Evolutionary conservation across 2,888 invertebrate genomes (phyloP).

Genomic region (Sinopyrophorus schimmeli): DNA sequence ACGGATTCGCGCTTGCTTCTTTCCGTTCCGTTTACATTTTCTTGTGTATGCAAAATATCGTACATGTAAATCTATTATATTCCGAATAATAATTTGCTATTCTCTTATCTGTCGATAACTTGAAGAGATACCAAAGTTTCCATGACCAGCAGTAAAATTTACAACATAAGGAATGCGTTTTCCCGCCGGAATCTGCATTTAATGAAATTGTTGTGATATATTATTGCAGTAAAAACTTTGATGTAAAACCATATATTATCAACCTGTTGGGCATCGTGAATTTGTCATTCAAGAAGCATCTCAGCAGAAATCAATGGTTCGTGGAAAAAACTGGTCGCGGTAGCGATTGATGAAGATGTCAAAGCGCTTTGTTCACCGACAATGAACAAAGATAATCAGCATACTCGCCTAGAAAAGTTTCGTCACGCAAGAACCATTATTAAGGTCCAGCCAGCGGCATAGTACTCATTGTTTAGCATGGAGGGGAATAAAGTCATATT

Average conservation of each 20-base stretch:
- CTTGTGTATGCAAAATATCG: conserved; percentile 37
- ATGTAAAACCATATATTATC: conserved; percentile 20
- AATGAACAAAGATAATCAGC: conserved; percentile 27
- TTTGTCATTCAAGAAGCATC: conserved; percentile 48
- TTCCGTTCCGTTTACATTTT: conserved; percentile 40
- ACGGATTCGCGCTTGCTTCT: conserved; percentile 50
- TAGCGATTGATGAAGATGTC: conserved; percentile 48
- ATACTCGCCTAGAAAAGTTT: conserved; percentile 35
- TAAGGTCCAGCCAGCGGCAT: conserved; percentile 34
- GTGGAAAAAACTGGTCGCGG: conserved; percentile 47
- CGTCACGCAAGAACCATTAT: conserved; percentile 41
- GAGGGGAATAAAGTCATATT: conserved; percentile 43
- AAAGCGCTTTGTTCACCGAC: conserved; percentile 37
- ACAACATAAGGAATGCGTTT: conserved; percentile 10
- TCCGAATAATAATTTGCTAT: conserved; percentile 1
- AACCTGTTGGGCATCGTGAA: conserved; percentile 31
- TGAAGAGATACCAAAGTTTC: neutral
- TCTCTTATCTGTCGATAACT: conserved; percentile 2
- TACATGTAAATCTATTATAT: conserved; percentile 16
- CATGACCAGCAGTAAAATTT: neutral
- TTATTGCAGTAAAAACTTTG: conserved; percentile 17
- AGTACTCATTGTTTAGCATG: conserved; percentile 38
- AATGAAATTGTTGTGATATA: conserved; percentile 8
- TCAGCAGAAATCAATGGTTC: conserved; percentile 43
- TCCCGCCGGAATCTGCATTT: conserved; percentile 22